Evolutionary conservation across 2,113 vertebrate genomes (phyloP).

Genomic region (Polypterus bichir): DNA sequence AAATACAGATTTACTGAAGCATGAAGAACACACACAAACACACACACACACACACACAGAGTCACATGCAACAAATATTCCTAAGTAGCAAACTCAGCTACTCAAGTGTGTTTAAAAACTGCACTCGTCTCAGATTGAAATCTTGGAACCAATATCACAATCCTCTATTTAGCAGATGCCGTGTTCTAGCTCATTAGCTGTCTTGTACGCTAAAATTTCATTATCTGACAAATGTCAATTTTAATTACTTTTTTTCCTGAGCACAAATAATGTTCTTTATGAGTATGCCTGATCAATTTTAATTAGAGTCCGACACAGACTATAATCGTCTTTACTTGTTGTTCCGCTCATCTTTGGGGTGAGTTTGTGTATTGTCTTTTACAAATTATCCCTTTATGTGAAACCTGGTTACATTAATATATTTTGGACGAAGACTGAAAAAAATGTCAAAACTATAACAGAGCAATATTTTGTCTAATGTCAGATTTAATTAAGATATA

Average conservation of each 20-base stretch:
- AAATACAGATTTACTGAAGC: background rate
- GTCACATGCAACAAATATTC: too few relatives aligned
- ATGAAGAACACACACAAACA: background rate
- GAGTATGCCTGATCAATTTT: background rate
- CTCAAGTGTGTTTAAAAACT: too few relatives aligned
- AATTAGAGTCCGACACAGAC: constrained; percentile 4
- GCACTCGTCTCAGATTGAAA: background rate
- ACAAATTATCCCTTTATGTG: too few relatives aligned
- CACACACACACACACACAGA: too few relatives aligned
- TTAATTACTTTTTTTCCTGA: constrained; percentile 1
- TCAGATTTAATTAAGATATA: too few relatives aligned
- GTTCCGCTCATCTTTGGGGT: too few relatives aligned
- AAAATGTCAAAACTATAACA: background rate
- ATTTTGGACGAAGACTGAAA: background rate
- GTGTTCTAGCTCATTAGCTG: background rate
- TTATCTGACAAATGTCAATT: constrained; percentile 4
- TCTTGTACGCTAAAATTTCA: constrained; percentile 8
- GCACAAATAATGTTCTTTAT: background rate
- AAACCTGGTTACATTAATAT: too few relatives aligned
- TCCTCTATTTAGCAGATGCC: background rate
- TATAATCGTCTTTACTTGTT: background rate
- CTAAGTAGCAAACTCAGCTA: too few relatives aligned
- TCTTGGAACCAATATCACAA: background rate
- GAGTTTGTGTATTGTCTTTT: too few relatives aligned
- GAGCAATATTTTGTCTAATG: too few relatives aligned